phyloP scores from a whole-genome alignment of 1,140 invertebrate species.

The Drosophila truncata region DNA sequence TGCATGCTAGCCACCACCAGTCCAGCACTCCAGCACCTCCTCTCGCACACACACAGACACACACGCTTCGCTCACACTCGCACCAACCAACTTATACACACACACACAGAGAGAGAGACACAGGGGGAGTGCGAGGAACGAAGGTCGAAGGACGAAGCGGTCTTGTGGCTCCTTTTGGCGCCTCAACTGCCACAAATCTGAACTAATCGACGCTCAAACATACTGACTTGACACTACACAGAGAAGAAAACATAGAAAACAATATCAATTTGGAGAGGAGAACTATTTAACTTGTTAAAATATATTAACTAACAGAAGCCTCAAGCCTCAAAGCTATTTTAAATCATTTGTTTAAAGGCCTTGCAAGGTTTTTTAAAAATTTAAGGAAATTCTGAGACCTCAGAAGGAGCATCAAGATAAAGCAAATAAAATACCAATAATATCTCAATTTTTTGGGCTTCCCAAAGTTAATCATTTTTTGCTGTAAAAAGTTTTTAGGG shows the following conservation, averaged over 20 bases:
- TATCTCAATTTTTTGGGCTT: no score
- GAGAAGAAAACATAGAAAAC: constrained; percentile 3
- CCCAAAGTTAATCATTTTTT: no score
- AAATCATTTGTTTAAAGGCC: no score
- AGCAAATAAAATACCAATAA: no score
- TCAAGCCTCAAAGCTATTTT: no score
- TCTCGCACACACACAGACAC: constrained; percentile 17
- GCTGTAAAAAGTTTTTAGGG: no score
- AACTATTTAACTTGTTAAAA: background rate
- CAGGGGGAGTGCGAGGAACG: constrained; percentile 18
- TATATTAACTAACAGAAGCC: background rate
- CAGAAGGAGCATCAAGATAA: no score
- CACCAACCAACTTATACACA: constrained; percentile 11
- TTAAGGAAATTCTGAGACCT: no score
- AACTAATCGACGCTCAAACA: constrained; percentile 48
- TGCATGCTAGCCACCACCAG: constrained; percentile 71
- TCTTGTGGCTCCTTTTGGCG: constrained; percentile 33
- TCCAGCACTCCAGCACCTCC: constrained; percentile 20
- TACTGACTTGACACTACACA: constrained; percentile 41
- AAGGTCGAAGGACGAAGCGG: constrained; percentile 10
- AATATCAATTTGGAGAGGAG: background rate
- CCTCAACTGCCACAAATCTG: constrained; percentile 48
- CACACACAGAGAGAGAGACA: constrained; percentile 5
- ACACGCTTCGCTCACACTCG: background rate
- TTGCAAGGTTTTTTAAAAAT: no score